Evolutionary conservation across 2,888 invertebrate genomes (phyloP).

Genomic region (Drosophila melanosoma): DNA sequence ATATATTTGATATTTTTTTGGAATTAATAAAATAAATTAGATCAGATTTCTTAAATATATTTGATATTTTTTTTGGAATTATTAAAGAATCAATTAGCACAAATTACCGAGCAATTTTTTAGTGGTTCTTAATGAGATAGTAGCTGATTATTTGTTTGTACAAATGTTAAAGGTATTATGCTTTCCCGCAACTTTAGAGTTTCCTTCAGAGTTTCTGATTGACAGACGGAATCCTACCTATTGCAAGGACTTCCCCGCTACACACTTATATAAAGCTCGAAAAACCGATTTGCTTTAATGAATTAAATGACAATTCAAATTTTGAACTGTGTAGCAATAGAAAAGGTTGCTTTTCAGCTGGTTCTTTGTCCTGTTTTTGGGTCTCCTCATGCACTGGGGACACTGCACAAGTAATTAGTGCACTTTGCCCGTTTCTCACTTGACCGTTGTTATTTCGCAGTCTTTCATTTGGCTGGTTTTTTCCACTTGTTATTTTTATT

Average conservation of each 20-base stretch:
- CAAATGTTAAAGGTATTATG: not conserved
- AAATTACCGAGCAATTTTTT: not conserved
- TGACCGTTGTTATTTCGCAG: constrained; percentile 57
- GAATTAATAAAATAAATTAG: not conserved
- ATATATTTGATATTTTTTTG: no score
- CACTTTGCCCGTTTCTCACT: constrained; percentile 58
- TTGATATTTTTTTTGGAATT: no score
- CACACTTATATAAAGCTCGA: not conserved
- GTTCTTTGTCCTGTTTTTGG: constrained; percentile 5
- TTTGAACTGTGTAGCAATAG: not conserved
- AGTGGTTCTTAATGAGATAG: not conserved
- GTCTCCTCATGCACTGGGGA: constrained; percentile 34
- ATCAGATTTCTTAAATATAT: no score
- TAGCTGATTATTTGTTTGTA: not conserved
- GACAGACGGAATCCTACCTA: not conserved
- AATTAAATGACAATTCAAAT: not conserved
- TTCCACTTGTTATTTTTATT: constrained; percentile 21
- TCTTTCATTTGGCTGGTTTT: constrained; percentile 11
- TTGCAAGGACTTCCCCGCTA: not conserved
- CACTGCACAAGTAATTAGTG: constrained; percentile 68
- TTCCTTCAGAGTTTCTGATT: not conserved
- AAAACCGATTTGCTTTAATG: not conserved
- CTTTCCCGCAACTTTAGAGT: not conserved
- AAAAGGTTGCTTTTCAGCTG: constrained; percentile 1
- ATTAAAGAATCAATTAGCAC: no score